Percentiles rank a stretch among this genome's conserved stretches.
phyloP scores from a whole-genome alignment of 64 coral and sea anemone genomes.

The Actinia tenebrosa region DNA sequence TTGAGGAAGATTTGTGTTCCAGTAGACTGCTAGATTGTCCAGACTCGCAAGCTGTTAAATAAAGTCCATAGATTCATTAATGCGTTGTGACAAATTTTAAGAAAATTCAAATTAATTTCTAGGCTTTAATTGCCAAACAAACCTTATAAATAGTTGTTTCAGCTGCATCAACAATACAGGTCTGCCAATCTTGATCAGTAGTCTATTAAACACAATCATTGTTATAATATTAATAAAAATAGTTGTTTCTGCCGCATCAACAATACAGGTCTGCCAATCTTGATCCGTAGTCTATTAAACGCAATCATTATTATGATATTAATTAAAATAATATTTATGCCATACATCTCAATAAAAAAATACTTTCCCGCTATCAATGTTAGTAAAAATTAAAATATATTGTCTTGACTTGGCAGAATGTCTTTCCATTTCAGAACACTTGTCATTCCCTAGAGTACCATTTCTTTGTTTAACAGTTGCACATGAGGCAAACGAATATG shows the following conservation, averaged over 20 bases:
- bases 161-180: constrained; percentile 64
- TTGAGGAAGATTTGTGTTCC: constrained; percentile 71
- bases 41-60: constrained; percentile 80
- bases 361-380: too few species aligned
- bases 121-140: not conserved
- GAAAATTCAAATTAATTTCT: not conserved
- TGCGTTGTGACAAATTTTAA: too few species aligned
- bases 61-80: not conserved
- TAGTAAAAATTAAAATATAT: too few species aligned
- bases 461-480: not conserved
- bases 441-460: not conserved
- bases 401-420: too few species aligned
- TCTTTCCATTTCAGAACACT: too few species aligned
- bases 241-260: constrained; percentile 58
- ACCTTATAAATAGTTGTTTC: constrained; percentile 82
- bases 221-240: constrained; percentile 33
- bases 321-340: not conserved
- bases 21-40: constrained; percentile 87
- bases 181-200: constrained; percentile 83
- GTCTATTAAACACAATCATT: constrained; percentile 32
- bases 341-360: too few species aligned
- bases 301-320: too few species aligned
- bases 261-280: constrained; percentile 67
- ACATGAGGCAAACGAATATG: too few species aligned
- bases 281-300: constrained; percentile 79